A percentile compares a stretch with the other conserved stretches of the same genome.
phyloP scores from a whole-genome alignment of 2,797 vertebrate genomes.

The Notolepis coatsorum region DNA sequence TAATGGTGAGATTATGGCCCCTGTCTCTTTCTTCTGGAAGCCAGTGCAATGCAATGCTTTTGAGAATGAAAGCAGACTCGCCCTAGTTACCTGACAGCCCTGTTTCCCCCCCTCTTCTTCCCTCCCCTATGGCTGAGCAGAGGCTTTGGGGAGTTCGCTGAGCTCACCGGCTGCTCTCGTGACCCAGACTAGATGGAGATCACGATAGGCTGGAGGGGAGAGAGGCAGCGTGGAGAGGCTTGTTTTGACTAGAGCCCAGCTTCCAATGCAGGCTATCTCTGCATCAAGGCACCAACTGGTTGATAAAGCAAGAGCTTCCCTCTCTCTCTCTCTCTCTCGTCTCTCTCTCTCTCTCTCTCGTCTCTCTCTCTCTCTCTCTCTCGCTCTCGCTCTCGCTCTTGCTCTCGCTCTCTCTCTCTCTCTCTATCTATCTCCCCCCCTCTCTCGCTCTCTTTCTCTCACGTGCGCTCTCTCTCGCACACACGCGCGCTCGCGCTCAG shows the following conservation, averaged over 20 bases:
- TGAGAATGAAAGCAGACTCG: slow-evolving; percentile 17
- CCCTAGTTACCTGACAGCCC: slow-evolving; percentile 19
- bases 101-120: slow-evolving; percentile 6
- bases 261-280: slow-evolving; percentile 68
- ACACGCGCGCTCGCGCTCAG: slow-evolving; percentile 4
- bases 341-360: not conserved
- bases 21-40: slow-evolving; percentile 16
- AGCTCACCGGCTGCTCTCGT: slow-evolving; percentile 45
- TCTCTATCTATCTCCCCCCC: slow-evolving; percentile 3
- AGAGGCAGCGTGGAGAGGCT: slow-evolving; percentile 31
- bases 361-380: not conserved
- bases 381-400: not conserved
- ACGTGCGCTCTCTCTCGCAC: slow-evolving; percentile 4
- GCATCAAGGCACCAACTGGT: slow-evolving; percentile 71
- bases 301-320: slow-evolving; percentile 72
- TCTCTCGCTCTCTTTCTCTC: slow-evolving; percentile 2
- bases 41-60: not conserved
- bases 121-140: slow-evolving; percentile 9
- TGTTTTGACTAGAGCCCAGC: slow-evolving; percentile 80
- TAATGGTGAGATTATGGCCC: slow-evolving; percentile 23
- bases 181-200: slow-evolving; percentile 61
- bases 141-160: slow-evolving; percentile 34
- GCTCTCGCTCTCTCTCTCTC: not conserved
- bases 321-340: slow-evolving; percentile 28
- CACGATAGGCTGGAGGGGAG: slow-evolving; percentile 29